Percentiles rank a stretch among this genome's conserved stretches.
Conservation (phyloP, 2,888 invertebrate genomes). For the Papilio elwesi region DNA sequence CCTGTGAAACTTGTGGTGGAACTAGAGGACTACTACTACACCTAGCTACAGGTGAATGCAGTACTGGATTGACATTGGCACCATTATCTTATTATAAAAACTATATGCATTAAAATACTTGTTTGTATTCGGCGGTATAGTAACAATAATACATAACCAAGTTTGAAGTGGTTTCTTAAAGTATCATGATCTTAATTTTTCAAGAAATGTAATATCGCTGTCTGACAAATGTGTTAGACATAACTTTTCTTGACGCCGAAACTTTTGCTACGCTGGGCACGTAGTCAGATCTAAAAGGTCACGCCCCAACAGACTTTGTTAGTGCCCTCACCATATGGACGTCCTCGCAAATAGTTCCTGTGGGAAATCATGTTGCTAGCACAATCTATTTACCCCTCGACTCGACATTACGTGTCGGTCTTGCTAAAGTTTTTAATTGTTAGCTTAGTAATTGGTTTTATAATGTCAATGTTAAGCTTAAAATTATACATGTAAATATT, state of each 20-base stretch:
- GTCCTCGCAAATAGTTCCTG: slow-evolving; percentile 28
- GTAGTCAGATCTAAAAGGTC: slow-evolving; percentile 59
- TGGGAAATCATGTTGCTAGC: slow-evolving; percentile 36
- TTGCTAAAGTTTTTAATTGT: slow-evolving; percentile 26
- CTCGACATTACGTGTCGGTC: slow-evolving; percentile 35
- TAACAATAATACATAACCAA: no score
- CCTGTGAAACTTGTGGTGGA: no score
- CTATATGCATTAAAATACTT: no score
- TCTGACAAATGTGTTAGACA: not conserved
- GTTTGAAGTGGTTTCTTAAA: not conserved
- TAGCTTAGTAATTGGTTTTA: slow-evolving; percentile 29
- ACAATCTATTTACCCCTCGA: slow-evolving; percentile 30
- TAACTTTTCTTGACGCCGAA: slow-evolving; percentile 17
- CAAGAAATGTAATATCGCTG: slow-evolving; percentile 14
- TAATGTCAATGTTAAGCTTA: not conserved
- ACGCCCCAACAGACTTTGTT: slow-evolving; percentile 49
- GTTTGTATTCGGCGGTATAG: no score
- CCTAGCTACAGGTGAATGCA: no score
- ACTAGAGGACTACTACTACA: no score
- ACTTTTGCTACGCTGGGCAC: slow-evolving; percentile 50
- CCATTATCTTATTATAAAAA: no score
- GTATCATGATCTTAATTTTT: no score
- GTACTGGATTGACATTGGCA: no score
- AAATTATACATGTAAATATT: not conserved
- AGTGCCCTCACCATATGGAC: slow-evolving; percentile 34